A percentile compares a stretch with the other conserved stretches of the same genome.
Conservation (phyloP, 2,797 vertebrate genomes). For the Hemibagrus guttatus region DNA sequence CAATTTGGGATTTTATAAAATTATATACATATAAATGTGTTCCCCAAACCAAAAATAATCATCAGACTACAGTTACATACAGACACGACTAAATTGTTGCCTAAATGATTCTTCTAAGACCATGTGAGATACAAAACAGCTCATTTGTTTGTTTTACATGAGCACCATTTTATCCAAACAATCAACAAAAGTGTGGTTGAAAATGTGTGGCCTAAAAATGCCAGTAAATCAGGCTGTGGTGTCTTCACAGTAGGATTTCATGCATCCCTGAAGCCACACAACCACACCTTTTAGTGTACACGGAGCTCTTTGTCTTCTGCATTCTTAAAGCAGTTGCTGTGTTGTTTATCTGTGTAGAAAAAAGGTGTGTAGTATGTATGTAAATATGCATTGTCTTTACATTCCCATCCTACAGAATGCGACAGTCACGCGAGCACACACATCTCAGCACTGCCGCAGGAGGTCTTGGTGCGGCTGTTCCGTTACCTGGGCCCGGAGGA, state of each 20-base stretch:
- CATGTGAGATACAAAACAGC: background rate
- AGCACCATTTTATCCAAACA: background rate
- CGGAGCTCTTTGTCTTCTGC: background rate
- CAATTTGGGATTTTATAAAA: background rate
- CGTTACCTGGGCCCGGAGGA: conserved; percentile 87
- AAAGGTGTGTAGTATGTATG: too few species aligned
- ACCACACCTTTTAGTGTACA: background rate
- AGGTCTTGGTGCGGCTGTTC: conserved; percentile 92
- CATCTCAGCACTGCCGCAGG: conserved; percentile 88
- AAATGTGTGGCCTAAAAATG: background rate
- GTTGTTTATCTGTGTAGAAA: background rate
- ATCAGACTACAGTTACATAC: background rate
- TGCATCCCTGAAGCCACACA: background rate
- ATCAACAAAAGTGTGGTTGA: too few species aligned
- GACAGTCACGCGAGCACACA: conserved; percentile 74
- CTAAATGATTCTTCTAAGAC: background rate
- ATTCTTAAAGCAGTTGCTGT: background rate
- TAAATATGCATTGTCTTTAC: too few species aligned
- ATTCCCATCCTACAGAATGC: conserved; percentile 71
- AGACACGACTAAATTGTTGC: background rate
- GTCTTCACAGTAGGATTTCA: background rate
- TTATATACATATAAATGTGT: background rate
- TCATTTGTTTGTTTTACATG: background rate
- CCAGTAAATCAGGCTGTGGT: background rate
- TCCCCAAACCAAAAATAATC: background rate